These are phyloP conservation scores for Drepanosiphum platanoidis DNA, from an alignment of 2,888 invertebrate species.

Conservation along the genomic window DNA sequence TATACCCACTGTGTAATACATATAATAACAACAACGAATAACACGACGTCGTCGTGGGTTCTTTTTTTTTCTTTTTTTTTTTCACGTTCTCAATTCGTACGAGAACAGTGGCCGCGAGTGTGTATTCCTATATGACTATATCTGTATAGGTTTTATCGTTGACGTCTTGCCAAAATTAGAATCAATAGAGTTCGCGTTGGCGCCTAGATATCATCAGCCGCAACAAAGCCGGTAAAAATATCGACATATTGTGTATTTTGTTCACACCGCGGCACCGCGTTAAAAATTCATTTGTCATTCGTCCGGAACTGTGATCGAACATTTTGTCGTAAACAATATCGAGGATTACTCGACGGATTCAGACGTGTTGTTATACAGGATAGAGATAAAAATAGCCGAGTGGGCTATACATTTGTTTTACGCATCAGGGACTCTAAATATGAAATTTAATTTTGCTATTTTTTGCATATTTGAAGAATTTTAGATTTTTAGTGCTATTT, in stretches of 20 bases:
- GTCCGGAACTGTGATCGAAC: background rate
- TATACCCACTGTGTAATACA: background rate
- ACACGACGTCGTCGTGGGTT: background rate
- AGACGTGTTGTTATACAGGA: too few species aligned
- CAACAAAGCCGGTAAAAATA: conserved; percentile 24
- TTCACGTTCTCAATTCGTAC: conserved; percentile 12
- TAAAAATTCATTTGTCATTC: conserved; percentile 23
- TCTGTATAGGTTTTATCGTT: background rate
- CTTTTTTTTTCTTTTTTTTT: too few species aligned
- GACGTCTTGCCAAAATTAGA: conserved; percentile 32
- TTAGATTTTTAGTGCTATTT: too few species aligned
- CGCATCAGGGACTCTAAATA: too few species aligned
- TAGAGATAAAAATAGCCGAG: too few species aligned
- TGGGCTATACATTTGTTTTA: too few species aligned
- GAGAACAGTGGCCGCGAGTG: too few species aligned
- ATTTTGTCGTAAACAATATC: conserved; percentile 13
- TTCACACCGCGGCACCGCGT: background rate
- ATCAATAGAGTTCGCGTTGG: conserved; percentile 16
- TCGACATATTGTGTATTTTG: conserved; percentile 18
- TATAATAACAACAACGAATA: background rate
- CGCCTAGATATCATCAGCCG: background rate
- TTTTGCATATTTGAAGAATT: too few species aligned
- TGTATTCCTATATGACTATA: background rate
- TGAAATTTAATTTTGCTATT: too few species aligned
- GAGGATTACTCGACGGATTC: too few species aligned